Evolutionary conservation across 1,140 invertebrate genomes (phyloP).

Genomic region (Brachionus koreanus): DNA sequence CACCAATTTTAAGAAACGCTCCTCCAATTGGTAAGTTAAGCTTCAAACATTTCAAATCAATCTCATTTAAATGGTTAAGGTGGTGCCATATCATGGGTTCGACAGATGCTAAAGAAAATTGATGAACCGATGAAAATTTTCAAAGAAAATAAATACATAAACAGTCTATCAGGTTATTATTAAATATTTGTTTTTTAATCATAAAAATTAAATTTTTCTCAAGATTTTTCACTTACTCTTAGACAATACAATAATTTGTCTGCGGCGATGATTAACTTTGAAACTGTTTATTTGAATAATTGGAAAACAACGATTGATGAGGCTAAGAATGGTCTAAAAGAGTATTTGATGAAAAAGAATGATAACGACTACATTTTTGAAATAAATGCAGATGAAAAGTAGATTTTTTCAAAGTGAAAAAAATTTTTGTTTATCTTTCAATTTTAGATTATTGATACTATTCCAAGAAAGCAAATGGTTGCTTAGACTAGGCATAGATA

Average conservation of each 20-base stretch:
- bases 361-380: slow-evolving; percentile 53
- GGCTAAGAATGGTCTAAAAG: slow-evolving; percentile 52
- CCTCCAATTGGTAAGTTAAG: slow-evolving; percentile 50
- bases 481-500: slow-evolving; percentile 53
- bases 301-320: slow-evolving; percentile 56
- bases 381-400: slow-evolving; percentile 57
- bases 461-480: slow-evolving; percentile 58
- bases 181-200: neutral
- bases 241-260: slow-evolving; percentile 55
- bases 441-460: slow-evolving; percentile 53
- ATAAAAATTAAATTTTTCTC: slow-evolving; percentile 47
- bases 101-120: slow-evolving; percentile 53
- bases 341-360: slow-evolving; percentile 55
- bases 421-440: neutral
- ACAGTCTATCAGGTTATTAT: neutral
- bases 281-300: slow-evolving; percentile 55
- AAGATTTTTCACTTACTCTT: slow-evolving; percentile 53
- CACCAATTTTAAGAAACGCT: slow-evolving; percentile 53
- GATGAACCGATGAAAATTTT: slow-evolving; percentile 55
- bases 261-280: slow-evolving; percentile 56
- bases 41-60: neutral
- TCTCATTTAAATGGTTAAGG: neutral
- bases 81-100: slow-evolving; percentile 56
- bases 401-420: neutral
- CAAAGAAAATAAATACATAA: slow-evolving; percentile 42